Evolutionary conservation across 2,113 vertebrate genomes (phyloP), one percentile per base, ranked within the genome.

Genomic region (Prietella phreatophila): DNA sequence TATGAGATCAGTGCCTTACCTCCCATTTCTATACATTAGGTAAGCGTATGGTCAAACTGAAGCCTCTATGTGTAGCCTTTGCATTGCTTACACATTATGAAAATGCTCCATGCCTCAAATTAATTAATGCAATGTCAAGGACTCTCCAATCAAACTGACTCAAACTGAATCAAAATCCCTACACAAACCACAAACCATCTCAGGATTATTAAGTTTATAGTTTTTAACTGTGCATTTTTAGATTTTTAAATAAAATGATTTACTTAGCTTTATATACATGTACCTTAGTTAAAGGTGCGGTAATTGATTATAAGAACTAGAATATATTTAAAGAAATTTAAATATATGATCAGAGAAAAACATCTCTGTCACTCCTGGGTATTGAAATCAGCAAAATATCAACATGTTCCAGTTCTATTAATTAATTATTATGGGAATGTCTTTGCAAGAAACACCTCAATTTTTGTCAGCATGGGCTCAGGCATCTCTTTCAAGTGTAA

Each of bases 211-310:
- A 67, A 30, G 10, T 30, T 14, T 65, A 30, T 65, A 11, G 11
- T 63, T 13, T 65, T 65, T 27, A 65, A n/a, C 11, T 65, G 25
- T 65, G 27, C 63, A 65, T n/a, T 65, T 42, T 84, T 60, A 82
- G 42, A 84, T 25, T 73, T 56, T 20, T n/a, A 85, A 67, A 71
- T 73, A 85, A 53, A 71, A 85, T 17, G 25, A 33, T 53, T 84
- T 55, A 56, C 55, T 36, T 85, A 73, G 5, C 20, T 73, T 33
- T 36, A 84, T 84, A 36, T 61, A 61, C 53, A 58, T 75, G 10
- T 56, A 58, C 11, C 53, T 75, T 71, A 36, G 33, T 36, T 71
- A 36, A 2, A 19, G 30, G 17, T 69, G 30, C 13, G 22, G 20
- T 60, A 20, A 60, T 60, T 65, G 25, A 65, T 27, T 65, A 65